Percentiles rank a stretch among this genome's conserved stretches.
These are phyloP conservation scores for Galaxias olidus DNA, from an alignment of 2,797 vertebrate species.

Conservation along the genomic window DNA sequence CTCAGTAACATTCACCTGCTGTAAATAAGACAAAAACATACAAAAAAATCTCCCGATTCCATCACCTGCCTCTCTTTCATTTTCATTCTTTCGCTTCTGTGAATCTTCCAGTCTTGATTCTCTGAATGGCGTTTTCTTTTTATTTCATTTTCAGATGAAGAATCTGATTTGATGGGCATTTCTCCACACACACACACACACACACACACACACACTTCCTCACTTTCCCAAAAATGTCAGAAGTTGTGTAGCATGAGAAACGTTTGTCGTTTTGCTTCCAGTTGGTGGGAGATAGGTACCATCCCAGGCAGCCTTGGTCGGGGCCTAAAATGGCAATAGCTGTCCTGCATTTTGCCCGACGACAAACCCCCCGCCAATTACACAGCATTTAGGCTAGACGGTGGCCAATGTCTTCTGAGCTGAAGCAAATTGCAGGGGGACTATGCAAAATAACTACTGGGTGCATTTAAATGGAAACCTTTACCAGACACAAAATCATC, in stretches of 20 bases:
- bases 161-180: conserved; percentile 38
- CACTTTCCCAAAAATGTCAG: conserved; percentile 24
- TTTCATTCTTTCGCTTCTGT: conserved; percentile 17
- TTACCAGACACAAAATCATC: conserved; percentile 84
- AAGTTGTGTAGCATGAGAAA: conserved; percentile 49
- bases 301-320: conserved; percentile 49
- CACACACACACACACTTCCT: conserved; percentile 6
- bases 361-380: conserved; percentile 73
- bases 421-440: conserved; percentile 81
- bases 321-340: conserved; percentile 41
- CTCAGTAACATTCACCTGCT: conserved; percentile 19
- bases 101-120: conserved; percentile 28
- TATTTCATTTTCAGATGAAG: conserved; percentile 43
- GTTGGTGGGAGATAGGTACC: conserved; percentile 42
- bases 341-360: conserved; percentile 43
- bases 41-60: conserved; percentile 12
- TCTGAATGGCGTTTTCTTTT: conserved; percentile 42
- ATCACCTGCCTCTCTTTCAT: conserved; percentile 1
- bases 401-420: conserved; percentile 75
- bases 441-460: conserved; percentile 82
- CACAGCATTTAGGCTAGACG: conserved; percentile 73
- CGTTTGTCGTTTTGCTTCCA: conserved; percentile 45
- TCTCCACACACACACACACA: too few relatives aligned
- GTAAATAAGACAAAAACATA: conserved; percentile 19
- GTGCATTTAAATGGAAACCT: conserved; percentile 87